These are phyloP conservation scores for Argopecten irradians DNA, from an alignment of 1,140 invertebrate genomes.

Conservation along the genomic window DNA sequence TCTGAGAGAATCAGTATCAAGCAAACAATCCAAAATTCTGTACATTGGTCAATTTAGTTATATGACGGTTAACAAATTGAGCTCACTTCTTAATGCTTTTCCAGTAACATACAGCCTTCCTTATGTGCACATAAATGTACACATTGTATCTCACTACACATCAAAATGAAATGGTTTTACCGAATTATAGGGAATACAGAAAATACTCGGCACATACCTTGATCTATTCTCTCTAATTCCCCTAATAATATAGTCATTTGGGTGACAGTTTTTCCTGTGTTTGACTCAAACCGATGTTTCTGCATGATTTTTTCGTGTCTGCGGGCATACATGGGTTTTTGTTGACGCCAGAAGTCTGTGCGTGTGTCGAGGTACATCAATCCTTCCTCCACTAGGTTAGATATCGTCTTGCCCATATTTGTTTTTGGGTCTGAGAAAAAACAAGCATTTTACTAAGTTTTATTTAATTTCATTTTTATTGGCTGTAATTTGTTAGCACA, in stretches of 20 bases:
- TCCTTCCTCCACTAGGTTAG: conserved; percentile 70
- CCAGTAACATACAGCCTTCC: background rate
- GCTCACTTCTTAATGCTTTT: no score
- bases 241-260: conserved; percentile 70
- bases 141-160: background rate
- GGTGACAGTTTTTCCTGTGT: conserved; percentile 59
- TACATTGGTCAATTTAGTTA: no score
- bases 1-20: no score
- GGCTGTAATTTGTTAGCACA: no score
- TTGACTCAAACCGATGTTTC: conserved; percentile 33
- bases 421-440: conserved; percentile 59
- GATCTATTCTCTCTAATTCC: conserved; percentile 75
- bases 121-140: background rate
- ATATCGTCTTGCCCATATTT: conserved; percentile 64
- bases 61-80: no score
- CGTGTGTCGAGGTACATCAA: conserved; percentile 74
- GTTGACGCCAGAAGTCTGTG: conserved; percentile 77
- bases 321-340: conserved; percentile 77
- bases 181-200: background rate
- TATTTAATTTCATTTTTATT: no score
- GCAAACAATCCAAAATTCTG: no score
- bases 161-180: background rate
- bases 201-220: conserved; percentile 57
- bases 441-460: background rate
- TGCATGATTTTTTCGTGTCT: conserved; percentile 62